phyloP scores from a whole-genome alignment of 2,888 invertebrate species.

The Pristionchus fissidentatus region DNA sequence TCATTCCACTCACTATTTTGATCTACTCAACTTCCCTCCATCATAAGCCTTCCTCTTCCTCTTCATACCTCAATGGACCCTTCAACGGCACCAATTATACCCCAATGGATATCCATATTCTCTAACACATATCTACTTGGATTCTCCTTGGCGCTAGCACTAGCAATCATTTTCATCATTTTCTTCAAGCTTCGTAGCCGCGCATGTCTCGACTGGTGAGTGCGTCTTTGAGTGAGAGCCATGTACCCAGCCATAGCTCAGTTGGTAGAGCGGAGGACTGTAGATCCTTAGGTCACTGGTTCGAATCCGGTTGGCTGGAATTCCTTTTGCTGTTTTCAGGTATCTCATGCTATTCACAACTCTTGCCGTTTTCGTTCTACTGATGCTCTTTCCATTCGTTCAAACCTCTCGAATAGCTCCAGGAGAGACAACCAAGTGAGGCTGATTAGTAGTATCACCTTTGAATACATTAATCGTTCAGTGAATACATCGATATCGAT shows the following conservation, averaged over 20 bases:
- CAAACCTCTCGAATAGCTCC: slow-evolving; percentile 28
- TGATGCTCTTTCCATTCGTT: slow-evolving; percentile 36
- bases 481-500: slow-evolving; percentile 20
- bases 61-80: background rate
- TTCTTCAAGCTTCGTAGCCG: slow-evolving; percentile 10
- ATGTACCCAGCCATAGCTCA: slow-evolving; percentile 44
- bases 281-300: slow-evolving; percentile 50
- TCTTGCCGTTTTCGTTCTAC: slow-evolving; percentile 16
- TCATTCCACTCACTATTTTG: background rate
- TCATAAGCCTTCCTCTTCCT: background rate
- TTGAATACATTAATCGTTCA: background rate
- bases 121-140: slow-evolving; percentile 24
- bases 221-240: background rate
- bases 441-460: slow-evolving; percentile 13
- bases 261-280: slow-evolving; percentile 52
- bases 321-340: background rate
- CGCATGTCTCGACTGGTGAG: slow-evolving; percentile 36
- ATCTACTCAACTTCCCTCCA: background rate
- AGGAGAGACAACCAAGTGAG: background rate
- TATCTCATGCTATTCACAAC: slow-evolving; percentile 31
- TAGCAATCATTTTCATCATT: slow-evolving; percentile 5
- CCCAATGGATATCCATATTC: slow-evolving; percentile 31
- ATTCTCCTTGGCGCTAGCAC: background rate
- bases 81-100: background rate
- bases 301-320: slow-evolving; percentile 46